Conservation (phyloP, 2,888 invertebrate genomes). For the Morinoia aosen region DNA sequence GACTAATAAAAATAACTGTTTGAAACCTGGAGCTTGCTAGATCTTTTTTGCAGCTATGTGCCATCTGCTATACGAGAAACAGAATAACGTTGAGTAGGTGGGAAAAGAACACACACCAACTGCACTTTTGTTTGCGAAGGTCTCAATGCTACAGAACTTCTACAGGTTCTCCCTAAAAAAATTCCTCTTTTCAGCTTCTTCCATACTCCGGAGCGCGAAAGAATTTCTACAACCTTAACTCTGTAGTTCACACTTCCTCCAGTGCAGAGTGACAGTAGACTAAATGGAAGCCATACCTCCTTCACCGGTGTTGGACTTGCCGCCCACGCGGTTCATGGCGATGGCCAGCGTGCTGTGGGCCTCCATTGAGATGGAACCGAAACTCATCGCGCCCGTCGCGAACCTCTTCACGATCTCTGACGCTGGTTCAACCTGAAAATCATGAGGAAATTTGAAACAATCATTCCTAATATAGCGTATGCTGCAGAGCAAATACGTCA, state of each 20-base stretch:
- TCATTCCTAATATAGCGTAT: neutral
- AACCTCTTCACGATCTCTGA: slow-evolving; percentile 95
- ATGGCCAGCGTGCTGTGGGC: slow-evolving; percentile 95
- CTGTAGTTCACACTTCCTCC: no score
- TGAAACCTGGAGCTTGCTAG: neutral
- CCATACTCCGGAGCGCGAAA: no score
- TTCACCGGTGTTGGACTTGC: slow-evolving; percentile 99
- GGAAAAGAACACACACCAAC: neutral
- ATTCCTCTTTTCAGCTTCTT: no score
- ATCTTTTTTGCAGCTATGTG: neutral
- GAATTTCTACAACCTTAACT: no score
- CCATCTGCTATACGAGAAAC: neutral
- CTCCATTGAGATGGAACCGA: slow-evolving; percentile 96
- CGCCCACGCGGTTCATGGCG: slow-evolving; percentile 97
- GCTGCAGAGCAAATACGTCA: neutral
- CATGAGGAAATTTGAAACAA: neutral
- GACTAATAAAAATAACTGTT: neutral
- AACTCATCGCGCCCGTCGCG: slow-evolving; percentile 95
- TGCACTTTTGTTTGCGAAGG: neutral
- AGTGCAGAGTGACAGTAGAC: neutral
- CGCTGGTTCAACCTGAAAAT: slow-evolving; percentile 84
- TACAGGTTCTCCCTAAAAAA: no score
- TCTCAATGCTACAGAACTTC: neutral
- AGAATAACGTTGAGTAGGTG: no score
- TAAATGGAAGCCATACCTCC: slow-evolving; percentile 77